Evolutionary conservation across 1,140 invertebrate genomes (phyloP).

Genomic region (Parapsyche elsis): DNA sequence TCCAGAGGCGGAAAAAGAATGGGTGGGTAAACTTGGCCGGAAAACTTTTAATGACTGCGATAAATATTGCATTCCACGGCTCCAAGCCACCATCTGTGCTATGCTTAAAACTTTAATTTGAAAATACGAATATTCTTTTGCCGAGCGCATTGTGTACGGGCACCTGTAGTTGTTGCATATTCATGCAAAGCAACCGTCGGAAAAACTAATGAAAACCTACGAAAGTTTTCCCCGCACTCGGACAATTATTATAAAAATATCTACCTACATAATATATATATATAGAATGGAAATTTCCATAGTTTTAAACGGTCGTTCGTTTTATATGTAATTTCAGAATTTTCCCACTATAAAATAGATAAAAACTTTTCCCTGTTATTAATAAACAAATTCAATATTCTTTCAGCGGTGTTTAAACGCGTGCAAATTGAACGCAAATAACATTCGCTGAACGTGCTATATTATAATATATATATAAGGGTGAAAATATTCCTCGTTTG

Average conservation of each 20-base stretch:
- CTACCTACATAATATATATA: too few relatives aligned
- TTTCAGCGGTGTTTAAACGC: not conserved
- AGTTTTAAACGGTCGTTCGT: too few relatives aligned
- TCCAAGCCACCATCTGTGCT: not conserved
- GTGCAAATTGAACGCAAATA: not conserved
- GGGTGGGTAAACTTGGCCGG: not conserved
- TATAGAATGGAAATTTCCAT: too few relatives aligned
- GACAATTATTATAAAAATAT: too few relatives aligned
- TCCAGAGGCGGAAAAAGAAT: not conserved
- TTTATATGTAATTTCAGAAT: too few relatives aligned
- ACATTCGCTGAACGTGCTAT: not conserved
- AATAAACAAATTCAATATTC: not conserved
- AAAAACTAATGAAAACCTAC: too few relatives aligned
- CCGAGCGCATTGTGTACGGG: not conserved
- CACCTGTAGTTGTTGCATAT: not conserved
- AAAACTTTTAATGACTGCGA: slow-evolving; percentile 6
- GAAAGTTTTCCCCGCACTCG: too few relatives aligned
- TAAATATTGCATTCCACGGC: not conserved
- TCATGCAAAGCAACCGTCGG: too few relatives aligned
- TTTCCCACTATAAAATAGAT: too few relatives aligned
- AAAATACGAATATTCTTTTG: slow-evolving; percentile 5
- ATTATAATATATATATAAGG: too few relatives aligned
- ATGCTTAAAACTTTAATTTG: not conserved
- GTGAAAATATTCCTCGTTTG: too few relatives aligned
- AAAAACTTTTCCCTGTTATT: too few relatives aligned